A percentile compares a stretch with the other conserved stretches of the same genome.
Conservation (phyloP, 2,113 vertebrate genomes). For the Laticauda colubrina region DNA sequence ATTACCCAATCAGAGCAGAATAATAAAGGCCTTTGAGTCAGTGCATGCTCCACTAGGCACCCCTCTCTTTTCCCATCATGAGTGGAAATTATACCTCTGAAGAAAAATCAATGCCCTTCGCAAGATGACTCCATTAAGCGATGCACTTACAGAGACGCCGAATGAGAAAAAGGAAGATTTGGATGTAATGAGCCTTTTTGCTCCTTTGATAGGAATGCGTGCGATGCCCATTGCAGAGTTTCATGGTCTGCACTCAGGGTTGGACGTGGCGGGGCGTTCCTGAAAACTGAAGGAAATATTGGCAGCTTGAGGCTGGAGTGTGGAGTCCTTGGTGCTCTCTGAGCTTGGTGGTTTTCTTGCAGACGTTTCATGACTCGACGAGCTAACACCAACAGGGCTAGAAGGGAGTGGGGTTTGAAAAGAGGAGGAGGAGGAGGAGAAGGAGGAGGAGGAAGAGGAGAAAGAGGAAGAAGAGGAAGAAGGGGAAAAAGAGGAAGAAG, state of each 20-base stretch:
- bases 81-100: not conserved
- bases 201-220: fast-evolving
- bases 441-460: too few relatives aligned
- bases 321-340: not conserved
- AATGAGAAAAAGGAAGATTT: not conserved
- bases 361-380: too few relatives aligned
- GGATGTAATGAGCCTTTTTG: fast-evolving
- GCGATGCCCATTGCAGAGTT: not conserved
- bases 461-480: too few relatives aligned
- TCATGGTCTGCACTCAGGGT: not conserved
- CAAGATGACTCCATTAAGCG: not conserved
- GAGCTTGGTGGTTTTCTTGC: too few relatives aligned
- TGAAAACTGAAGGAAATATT: not conserved
- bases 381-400: too few relatives aligned
- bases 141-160: not conserved
- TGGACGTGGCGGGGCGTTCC: not conserved
- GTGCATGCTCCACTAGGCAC: not conserved
- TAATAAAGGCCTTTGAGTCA: not conserved
- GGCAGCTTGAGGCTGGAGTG: not conserved
- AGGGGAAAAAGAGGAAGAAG: too few relatives aligned
- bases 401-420: too few relatives aligned
- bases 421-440: too few relatives aligned
- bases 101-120: not conserved
- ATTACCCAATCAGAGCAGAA: not conserved
- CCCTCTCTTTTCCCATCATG: not conserved